A percentile compares a stretch with the other conserved stretches of the same genome.
Conservation (phyloP, 2,888 invertebrate species). For the Drosophila ezoana region DNA sequence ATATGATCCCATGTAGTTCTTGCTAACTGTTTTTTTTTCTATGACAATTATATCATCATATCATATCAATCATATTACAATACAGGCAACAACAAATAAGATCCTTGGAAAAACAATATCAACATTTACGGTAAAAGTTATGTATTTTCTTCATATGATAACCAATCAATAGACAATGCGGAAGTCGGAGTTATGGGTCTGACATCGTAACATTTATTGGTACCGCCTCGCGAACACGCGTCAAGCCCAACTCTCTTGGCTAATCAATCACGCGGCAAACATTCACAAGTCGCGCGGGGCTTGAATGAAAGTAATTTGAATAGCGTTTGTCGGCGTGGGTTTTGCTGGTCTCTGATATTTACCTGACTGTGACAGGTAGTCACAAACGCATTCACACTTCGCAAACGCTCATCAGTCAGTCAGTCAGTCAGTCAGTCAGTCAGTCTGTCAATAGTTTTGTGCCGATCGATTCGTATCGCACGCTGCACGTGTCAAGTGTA, state of each 20-base stretch:
- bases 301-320: constrained; percentile 73
- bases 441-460: constrained; percentile 42
- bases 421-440: constrained; percentile 24
- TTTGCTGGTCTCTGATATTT: constrained; percentile 20
- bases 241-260: constrained; percentile 35
- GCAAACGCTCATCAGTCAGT: constrained; percentile 32
- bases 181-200: constrained; percentile 33
- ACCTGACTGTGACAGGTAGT: constrained; percentile 56
- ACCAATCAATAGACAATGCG: constrained; percentile 39
- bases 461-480: constrained; percentile 33
- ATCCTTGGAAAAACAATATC: constrained; percentile 1
- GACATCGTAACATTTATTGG: constrained; percentile 26
- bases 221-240: constrained; percentile 34
- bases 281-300: constrained; percentile 56
- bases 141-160: constrained; percentile 1
- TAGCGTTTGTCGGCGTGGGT: constrained; percentile 58
- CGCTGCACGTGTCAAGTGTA: constrained; percentile 64
- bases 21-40: too few relatives aligned
- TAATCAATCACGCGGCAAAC: constrained; percentile 66
- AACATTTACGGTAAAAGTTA: neutral
- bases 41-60: neutral
- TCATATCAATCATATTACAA: neutral
- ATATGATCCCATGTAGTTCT: too few relatives aligned
- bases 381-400: constrained; percentile 56
- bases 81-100: neutral